Evolutionary conservation across 2,113 vertebrate species (phyloP).

Genomic region (Alethe castanea): DNA sequence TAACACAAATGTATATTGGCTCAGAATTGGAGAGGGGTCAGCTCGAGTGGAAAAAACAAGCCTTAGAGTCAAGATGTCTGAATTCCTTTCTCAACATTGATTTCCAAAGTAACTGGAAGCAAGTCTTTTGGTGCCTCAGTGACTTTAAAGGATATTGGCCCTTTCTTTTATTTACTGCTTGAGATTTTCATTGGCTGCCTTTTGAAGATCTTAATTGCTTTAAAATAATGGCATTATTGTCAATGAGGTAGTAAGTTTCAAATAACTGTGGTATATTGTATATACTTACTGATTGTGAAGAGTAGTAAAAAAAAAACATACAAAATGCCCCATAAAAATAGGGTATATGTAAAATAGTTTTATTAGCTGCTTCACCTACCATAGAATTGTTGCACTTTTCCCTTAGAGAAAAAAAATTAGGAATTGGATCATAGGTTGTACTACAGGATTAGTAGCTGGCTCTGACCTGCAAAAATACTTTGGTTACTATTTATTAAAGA

Average conservation of each 20-base stretch:
- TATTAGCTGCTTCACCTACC: neutral
- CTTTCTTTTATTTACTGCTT: neutral
- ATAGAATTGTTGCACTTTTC: neutral
- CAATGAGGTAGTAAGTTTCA: neutral
- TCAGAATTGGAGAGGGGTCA: neutral
- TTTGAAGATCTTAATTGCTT: neutral
- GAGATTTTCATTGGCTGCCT: neutral
- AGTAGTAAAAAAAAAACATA: neutral
- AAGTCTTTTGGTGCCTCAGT: neutral
- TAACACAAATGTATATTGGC: neutral
- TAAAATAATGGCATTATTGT: neutral
- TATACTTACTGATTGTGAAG: neutral
- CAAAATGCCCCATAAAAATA: neutral
- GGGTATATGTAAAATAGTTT: neutral
- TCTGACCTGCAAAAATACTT: neutral
- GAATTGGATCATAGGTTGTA: neutral
- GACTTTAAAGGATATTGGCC: neutral
- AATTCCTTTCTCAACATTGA: neutral
- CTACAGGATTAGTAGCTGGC: neutral
- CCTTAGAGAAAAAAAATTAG: neutral
- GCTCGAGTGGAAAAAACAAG: neutral
- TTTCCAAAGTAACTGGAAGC: neutral
- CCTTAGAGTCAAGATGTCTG: neutral
- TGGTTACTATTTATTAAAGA: neutral
- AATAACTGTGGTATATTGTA: neutral